Evolutionary conservation across 2,888 invertebrate genomes (phyloP).

Genomic region (Cistogaster globosa): DNA sequence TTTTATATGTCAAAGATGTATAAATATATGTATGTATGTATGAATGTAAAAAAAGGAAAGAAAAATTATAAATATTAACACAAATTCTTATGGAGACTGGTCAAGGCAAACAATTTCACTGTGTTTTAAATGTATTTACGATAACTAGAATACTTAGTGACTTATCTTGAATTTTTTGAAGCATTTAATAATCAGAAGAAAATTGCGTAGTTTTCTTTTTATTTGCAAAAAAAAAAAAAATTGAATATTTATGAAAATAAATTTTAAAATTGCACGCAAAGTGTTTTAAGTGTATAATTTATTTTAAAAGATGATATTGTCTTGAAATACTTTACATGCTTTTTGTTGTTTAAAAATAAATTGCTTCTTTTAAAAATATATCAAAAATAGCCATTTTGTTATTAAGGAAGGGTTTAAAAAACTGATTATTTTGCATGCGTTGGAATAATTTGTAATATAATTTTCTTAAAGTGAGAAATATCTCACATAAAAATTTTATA

Average conservation of each 20-base stretch:
- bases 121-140: not conserved
- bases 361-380: too few relatives aligned
- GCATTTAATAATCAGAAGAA: slow-evolving; percentile 4
- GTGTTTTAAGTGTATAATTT: not conserved
- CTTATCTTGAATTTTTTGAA: not conserved
- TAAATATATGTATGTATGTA: not conserved
- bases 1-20: slow-evolving; percentile 2
- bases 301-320: not conserved
- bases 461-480: too few relatives aligned
- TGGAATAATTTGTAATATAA: too few relatives aligned
- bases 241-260: slow-evolving; percentile 10
- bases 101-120: not conserved
- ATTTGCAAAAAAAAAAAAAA: not conserved
- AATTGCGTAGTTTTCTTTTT: not conserved
- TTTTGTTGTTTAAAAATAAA: too few relatives aligned
- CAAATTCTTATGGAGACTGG: not conserved
- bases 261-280: slow-evolving; percentile 18
- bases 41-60: not conserved
- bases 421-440: too few relatives aligned
- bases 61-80: not conserved
- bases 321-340: not conserved
- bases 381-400: too few relatives aligned
- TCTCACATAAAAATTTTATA: too few relatives aligned
- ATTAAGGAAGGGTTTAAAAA: too few relatives aligned
- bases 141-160: not conserved